Evolutionary conservation across 2,797 vertebrate species (phyloP).

Genomic region (Columba guinea): DNA sequence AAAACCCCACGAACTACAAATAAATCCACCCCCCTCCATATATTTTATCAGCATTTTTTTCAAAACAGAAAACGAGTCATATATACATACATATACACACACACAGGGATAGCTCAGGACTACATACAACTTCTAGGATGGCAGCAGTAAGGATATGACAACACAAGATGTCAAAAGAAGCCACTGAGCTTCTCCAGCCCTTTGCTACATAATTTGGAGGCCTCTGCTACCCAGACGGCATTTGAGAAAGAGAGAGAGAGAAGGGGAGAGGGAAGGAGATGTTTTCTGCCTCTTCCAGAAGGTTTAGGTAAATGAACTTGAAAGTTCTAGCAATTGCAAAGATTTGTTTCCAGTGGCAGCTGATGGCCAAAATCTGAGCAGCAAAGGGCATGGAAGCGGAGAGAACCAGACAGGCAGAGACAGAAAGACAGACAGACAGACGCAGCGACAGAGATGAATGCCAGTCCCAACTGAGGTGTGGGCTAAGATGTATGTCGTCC

Average conservation of each 20-base stretch:
- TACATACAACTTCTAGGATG: constrained; percentile 25
- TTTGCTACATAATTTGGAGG: constrained; percentile 64
- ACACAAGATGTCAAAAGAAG: constrained; percentile 46
- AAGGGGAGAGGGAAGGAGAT: not conserved
- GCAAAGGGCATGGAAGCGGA: constrained; percentile 68
- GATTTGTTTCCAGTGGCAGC: constrained; percentile 4
- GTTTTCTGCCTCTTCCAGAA: not conserved
- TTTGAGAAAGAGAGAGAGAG: not conserved
- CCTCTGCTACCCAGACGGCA: constrained; percentile 14
- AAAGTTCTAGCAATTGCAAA: not conserved
- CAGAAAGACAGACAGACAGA: constrained; percentile 50
- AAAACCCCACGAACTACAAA: too few species aligned
- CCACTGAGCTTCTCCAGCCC: constrained; percentile 46
- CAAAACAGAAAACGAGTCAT: not conserved
- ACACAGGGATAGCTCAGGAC: constrained; percentile 49
- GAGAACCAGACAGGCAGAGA: constrained; percentile 59
- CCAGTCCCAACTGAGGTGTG: constrained; percentile 59
- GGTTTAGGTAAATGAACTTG: not conserved
- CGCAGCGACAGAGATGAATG: constrained; percentile 53
- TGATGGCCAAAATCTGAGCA: constrained; percentile 44
- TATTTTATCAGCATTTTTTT: not conserved
- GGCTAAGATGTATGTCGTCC: constrained; percentile 68
- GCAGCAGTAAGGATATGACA: not conserved
- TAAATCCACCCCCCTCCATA: not conserved
- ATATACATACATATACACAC: constrained; percentile 39